Evolutionary conservation across 2,888 invertebrate species (phyloP), one percentile per base, ranked within the genome.

Genomic region (Cataglyphis cursor): DNA sequence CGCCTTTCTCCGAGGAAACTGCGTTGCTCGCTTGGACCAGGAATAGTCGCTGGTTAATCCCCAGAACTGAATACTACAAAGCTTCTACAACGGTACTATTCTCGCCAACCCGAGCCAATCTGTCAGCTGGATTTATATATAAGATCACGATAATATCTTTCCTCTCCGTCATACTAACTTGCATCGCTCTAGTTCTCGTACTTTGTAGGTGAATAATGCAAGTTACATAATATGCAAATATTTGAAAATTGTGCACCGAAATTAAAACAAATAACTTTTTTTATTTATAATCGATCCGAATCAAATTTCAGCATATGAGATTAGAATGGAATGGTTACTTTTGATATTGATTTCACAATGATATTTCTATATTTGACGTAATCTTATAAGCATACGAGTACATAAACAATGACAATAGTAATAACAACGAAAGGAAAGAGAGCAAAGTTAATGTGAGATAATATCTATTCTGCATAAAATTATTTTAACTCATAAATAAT

Each of bases 101-200:
- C 35, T 75, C 21, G 21, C 2, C 28, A 35, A 35, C 5, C n/a
- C 15, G 51, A 51, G 35, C 62, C 51, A 51, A 54, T 64, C 24
- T 9, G 12, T n/a, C 38, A 51, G n/a, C 18, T 31, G 48, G 35
- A 62, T 38, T 64, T 38, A 51, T 51, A n/a, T n/a, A n/a, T 51
- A 44, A 18, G 8, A 64, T 75, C 35, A n/a, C 35, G 21, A 9
- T 51, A 41, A 75, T 75, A 75, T 24, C 64, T 64, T 75, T 51
- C 2, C n/a, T n/a, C n/a, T 21, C 0, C 21, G 21, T 51, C 62
- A 24, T 51, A n/a, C n/a, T n/a, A 24, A 6, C 35, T 51, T 21
- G 38, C 15, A 70, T 44, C 21, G 54, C 15, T 74, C 41, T 15
- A 2, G 15, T 61, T 74, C 15, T 44, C 62, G 1, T 18, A 61